Percentiles rank a stretch among this genome's conserved stretches.
phyloP scores from a whole-genome alignment of 92 coral and sea anemone genomes.

The Epizoanthus rinbou region DNA sequence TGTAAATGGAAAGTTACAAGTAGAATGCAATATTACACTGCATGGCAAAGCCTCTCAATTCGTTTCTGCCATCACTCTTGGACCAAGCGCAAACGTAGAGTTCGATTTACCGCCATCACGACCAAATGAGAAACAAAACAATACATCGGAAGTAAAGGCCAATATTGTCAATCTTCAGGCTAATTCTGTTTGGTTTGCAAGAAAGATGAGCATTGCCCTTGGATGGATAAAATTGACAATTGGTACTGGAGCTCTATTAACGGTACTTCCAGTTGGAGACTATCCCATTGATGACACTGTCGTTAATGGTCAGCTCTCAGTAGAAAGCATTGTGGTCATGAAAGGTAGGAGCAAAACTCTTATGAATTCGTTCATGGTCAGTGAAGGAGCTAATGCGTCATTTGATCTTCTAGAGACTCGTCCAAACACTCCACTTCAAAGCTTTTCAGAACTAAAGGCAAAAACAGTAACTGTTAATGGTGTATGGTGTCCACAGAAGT shows the following conservation, averaged over 20 bases:
- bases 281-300: slow-evolving; percentile 14
- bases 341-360: slow-evolving; percentile 14
- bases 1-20: slow-evolving; percentile 62
- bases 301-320: slow-evolving; percentile 22
- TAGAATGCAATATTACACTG: slow-evolving; percentile 67
- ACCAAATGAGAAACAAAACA: slow-evolving; percentile 1
- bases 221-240: slow-evolving; percentile 34
- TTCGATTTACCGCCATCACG: slow-evolving; percentile 23
- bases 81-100: slow-evolving; percentile 11
- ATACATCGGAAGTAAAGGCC: slow-evolving; percentile 22
- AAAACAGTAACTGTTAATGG: slow-evolving; percentile 36
- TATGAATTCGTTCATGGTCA: slow-evolving; percentile 15
- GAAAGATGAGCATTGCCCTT: slow-evolving; percentile 25
- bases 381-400: slow-evolving; percentile 14
- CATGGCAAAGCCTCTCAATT: slow-evolving; percentile 66
- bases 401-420: slow-evolving; percentile 33
- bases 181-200: slow-evolving; percentile 21
- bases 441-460: slow-evolving; percentile 23
- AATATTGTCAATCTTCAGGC: slow-evolving; percentile 10
- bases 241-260: neutral
- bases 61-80: slow-evolving; percentile 28
- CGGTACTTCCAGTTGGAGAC: slow-evolving; percentile 29
- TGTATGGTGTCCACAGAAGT: slow-evolving; percentile 7
- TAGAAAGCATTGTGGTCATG: slow-evolving; percentile 14
- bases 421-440: slow-evolving; percentile 7